Percentiles rank a stretch among this genome's conserved stretches.
Conservation (phyloP, 2,113 vertebrate genomes). For the Oryzias javanicus region DNA sequence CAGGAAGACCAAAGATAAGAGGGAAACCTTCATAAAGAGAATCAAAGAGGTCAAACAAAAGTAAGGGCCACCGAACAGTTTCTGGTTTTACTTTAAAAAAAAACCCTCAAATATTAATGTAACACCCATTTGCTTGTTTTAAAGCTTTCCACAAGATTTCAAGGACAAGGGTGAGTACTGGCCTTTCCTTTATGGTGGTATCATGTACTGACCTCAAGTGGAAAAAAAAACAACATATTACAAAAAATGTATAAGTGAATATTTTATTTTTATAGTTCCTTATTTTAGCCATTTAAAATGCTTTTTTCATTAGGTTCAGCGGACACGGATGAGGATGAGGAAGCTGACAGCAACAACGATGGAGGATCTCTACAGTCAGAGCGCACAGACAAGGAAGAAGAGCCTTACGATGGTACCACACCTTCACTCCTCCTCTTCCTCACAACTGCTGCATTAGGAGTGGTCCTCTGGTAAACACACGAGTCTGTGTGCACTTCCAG, state of each 20-base stretch:
- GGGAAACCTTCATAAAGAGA: constrained; percentile 84
- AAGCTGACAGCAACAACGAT: constrained; percentile 80
- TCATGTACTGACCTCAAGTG: no score
- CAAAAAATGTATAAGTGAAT: no score
- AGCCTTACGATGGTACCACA: constrained; percentile 81
- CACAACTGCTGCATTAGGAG: constrained; percentile 24
- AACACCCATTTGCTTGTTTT: constrained; percentile 23
- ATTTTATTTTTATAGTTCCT: no score
- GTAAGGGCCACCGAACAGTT: constrained; percentile 19
- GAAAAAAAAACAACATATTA: no score
- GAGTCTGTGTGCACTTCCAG: constrained; percentile 28
- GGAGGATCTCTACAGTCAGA: constrained; percentile 85
- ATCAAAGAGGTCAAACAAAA: constrained; percentile 85
- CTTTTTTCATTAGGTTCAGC: constrained; percentile 74
- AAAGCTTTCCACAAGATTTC: constrained; percentile 85
- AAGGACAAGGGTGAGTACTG: constrained; percentile 84
- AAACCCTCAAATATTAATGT: neutral
- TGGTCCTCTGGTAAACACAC: constrained; percentile 32
- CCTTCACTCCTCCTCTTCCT: neutral
- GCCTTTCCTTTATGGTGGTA: no score
- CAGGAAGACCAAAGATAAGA: constrained; percentile 92
- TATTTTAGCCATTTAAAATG: no score
- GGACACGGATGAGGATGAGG: constrained; percentile 81
- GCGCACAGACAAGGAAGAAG: constrained; percentile 88
- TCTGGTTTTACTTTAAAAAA: neutral